These are phyloP conservation scores for Drosophila navojoa DNA, from an alignment of 1,140 invertebrate species.

Conservation along the genomic window DNA sequence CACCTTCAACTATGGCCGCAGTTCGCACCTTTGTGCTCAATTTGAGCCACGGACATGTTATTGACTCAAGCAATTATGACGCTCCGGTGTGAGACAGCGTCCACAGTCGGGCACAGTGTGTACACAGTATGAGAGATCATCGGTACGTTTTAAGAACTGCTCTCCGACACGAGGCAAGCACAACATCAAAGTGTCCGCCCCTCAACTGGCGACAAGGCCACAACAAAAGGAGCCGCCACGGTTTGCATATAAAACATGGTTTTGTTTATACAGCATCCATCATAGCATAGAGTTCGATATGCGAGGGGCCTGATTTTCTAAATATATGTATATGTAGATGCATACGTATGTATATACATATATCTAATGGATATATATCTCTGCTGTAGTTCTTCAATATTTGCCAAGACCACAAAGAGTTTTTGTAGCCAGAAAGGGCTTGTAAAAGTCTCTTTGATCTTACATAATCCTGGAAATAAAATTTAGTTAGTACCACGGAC, in stretches of 20 bases:
- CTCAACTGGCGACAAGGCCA: conserved; percentile 49
- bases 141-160: conserved; percentile 38
- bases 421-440: conserved; percentile 13
- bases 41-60: conserved; percentile 32
- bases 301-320: conserved; percentile 58
- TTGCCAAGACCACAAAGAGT: conserved; percentile 42
- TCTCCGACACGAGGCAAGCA: conserved; percentile 29
- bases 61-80: conserved; percentile 73
- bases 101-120: conserved; percentile 1
- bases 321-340: background rate
- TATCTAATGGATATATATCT: conserved; percentile 68
- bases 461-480: background rate
- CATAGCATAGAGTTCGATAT: conserved; percentile 22
- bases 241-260: conserved; percentile 67
- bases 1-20: conserved; percentile 55
- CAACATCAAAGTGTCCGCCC: conserved; percentile 68
- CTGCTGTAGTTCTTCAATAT: conserved; percentile 58
- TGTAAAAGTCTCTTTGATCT: conserved; percentile 26
- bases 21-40: conserved; percentile 68
- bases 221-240: conserved; percentile 70
- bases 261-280: conserved; percentile 79
- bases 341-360: conserved; percentile 46
- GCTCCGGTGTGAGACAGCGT: conserved; percentile 42
- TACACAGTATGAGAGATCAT: conserved; percentile 29
- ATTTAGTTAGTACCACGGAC: background rate